A percentile compares a stretch with the other conserved stretches of the same genome.
Evolutionary conservation across 2,888 invertebrate genomes (phyloP).

Genomic region (Antheraea assamensis): DNA sequence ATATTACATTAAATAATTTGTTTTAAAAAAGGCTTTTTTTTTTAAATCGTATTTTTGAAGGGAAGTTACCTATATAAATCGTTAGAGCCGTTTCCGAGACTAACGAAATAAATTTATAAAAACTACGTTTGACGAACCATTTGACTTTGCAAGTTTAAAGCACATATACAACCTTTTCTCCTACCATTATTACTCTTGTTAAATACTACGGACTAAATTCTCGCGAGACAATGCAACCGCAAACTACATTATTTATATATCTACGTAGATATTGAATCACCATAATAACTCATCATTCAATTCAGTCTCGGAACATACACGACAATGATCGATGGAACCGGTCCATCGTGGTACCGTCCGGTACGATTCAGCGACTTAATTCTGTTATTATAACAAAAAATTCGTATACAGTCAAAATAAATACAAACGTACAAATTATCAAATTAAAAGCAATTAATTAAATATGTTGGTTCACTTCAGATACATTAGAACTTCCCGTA

Average conservation of each 20-base stretch:
- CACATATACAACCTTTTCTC: too few relatives aligned
- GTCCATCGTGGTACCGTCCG: neutral
- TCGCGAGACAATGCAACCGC: neutral
- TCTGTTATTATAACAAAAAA: neutral
- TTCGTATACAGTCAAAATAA: neutral
- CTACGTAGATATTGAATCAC: neutral
- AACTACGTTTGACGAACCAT: too few relatives aligned
- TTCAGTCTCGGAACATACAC: neutral
- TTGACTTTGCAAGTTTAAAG: too few relatives aligned
- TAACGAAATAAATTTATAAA: too few relatives aligned
- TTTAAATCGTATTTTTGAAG: too few relatives aligned
- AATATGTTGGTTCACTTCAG: neutral
- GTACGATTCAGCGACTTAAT: neutral
- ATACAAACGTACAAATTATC: neutral
- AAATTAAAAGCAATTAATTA: neutral
- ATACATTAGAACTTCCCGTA: conserved; percentile 1
- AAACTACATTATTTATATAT: neutral
- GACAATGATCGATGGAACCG: conserved; percentile 1
- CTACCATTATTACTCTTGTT: too few relatives aligned
- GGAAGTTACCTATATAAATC: too few relatives aligned
- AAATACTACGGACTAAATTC: too few relatives aligned
- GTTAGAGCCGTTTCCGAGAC: too few relatives aligned
- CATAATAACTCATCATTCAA: neutral
- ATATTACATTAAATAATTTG: too few relatives aligned
- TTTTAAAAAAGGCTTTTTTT: too few relatives aligned